phyloP scores from a whole-genome alignment of 2,113 vertebrate genomes.

The Psophia crepitans region DNA sequence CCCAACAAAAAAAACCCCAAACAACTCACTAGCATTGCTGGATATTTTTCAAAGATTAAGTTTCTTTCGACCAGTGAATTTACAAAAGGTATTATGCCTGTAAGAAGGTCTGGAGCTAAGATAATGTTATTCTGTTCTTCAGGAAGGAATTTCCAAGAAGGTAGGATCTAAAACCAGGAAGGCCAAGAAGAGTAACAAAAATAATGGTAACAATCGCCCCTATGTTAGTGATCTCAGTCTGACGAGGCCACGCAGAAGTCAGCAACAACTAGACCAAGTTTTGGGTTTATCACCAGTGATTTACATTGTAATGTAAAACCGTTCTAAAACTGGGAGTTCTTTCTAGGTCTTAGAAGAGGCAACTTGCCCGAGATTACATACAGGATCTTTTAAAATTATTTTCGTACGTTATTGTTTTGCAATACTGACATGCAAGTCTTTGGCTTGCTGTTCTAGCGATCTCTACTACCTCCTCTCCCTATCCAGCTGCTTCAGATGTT shows the following conservation, averaged over 20 bases:
- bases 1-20: too few relatives aligned
- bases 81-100: background rate
- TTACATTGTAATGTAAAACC: background rate
- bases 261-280: background rate
- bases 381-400: background rate
- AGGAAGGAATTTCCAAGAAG: background rate
- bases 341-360: background rate
- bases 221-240: background rate
- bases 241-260: background rate
- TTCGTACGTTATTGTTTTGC: background rate
- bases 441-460: background rate
- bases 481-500: background rate
- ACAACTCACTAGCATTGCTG: background rate
- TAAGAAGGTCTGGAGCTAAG: background rate
- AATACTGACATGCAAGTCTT: background rate
- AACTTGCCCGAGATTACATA: background rate
- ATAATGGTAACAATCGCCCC: background rate
- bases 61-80: background rate
- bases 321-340: background rate
- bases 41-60: background rate
- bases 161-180: background rate
- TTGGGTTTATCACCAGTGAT: background rate
- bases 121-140: background rate
- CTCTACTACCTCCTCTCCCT: background rate
- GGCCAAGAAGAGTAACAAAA: background rate